These are phyloP conservation scores for Excalfactoria chinensis DNA, from an alignment of 2,113 vertebrate species.

Conservation along the genomic window DNA sequence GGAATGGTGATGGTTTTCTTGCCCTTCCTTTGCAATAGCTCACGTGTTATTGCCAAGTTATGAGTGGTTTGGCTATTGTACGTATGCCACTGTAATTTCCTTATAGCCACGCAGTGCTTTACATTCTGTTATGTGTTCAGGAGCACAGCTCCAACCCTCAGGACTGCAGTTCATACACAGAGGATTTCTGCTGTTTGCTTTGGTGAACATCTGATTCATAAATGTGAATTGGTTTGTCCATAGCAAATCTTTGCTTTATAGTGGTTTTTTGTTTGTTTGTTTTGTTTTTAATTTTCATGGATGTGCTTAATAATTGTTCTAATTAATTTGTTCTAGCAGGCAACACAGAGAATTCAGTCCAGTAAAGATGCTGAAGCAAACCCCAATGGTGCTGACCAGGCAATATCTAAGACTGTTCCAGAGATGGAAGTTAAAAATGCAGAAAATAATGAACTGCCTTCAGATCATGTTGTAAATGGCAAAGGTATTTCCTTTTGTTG, in stretches of 20 bases:
- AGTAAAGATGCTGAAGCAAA: conserved; percentile 63
- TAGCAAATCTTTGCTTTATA: background rate
- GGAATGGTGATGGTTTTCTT: too few relatives aligned
- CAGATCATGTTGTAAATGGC: conserved; percentile 63
- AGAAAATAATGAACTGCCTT: conserved; percentile 74
- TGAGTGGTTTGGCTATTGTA: background rate
- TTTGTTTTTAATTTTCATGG: background rate
- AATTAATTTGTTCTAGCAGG: conserved; percentile 51
- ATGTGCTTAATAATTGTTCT: background rate
- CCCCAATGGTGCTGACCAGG: conserved; percentile 27
- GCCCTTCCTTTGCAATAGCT: background rate
- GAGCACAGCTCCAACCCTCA: background rate
- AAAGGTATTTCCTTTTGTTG: conserved; percentile 75
- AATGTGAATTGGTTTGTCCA: background rate
- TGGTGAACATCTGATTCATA: background rate
- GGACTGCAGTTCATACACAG: background rate
- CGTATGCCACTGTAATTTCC: rapidly evolving
- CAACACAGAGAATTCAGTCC: conserved; percentile 57
- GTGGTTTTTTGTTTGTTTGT: rapidly evolving
- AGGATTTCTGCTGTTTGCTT: background rate
- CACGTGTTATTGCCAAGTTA: too few relatives aligned
- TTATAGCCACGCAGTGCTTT: background rate
- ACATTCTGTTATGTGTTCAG: background rate
- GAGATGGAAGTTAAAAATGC: conserved; percentile 38
- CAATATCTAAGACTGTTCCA: conserved; percentile 30